Percentiles rank a stretch among this genome's conserved stretches.
Evolutionary conservation across 2,888 invertebrate species (phyloP).

Genomic region (Callinectes sapidus): DNA sequence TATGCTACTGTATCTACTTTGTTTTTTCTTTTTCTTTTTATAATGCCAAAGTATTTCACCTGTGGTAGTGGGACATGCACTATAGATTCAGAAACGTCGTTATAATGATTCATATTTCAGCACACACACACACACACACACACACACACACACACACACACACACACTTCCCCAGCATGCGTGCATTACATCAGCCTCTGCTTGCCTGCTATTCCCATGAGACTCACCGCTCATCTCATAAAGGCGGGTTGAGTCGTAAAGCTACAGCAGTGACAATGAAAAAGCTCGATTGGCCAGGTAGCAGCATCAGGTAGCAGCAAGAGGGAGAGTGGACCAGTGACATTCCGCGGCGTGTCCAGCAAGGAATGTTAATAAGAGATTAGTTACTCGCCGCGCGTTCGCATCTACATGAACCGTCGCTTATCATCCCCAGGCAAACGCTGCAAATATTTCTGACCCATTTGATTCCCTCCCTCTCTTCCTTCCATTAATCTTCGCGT

Average conservation of each 20-base stretch:
- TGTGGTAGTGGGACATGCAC: too few relatives aligned
- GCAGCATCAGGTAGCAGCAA: not conserved
- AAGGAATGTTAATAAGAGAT: constrained; percentile 35
- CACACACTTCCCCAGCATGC: not conserved
- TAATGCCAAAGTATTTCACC: too few relatives aligned
- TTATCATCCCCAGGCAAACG: constrained; percentile 18
- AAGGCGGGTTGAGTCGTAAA: not conserved
- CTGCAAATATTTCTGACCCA: constrained; percentile 13
- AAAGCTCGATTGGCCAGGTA: not conserved
- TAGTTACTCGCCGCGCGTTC: constrained; percentile 23
- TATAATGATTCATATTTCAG: too few relatives aligned
- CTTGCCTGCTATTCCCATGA: not conserved
- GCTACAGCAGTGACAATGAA: not conserved
- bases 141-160: constrained; percentile 36
- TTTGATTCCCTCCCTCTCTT: constrained; percentile 4
- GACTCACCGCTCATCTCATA: not conserved
- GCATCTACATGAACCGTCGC: not conserved
- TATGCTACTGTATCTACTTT: too few relatives aligned
- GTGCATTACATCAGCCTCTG: not conserved
- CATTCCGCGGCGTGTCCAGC: constrained; percentile 1
- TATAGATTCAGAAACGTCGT: too few relatives aligned
- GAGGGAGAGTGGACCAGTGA: not conserved
- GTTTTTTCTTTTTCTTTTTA: too few relatives aligned
- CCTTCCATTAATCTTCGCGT: constrained; percentile 8
- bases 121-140: constrained; percentile 39